These are phyloP conservation scores for Gisinianus flammeolus DNA, from an alignment of 2,888 invertebrate genomes.

Conservation along the genomic window DNA sequence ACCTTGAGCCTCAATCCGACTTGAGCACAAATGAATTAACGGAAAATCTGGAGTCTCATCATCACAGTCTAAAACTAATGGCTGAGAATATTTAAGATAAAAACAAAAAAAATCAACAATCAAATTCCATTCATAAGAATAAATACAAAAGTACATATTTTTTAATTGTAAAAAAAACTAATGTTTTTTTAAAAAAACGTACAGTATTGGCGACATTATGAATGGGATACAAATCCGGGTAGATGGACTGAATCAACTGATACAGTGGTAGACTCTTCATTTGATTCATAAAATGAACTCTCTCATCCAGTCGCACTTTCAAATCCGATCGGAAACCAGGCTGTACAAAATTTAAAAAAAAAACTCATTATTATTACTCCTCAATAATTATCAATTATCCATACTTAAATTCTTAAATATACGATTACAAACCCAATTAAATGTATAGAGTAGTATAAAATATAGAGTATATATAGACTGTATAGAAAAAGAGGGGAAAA, in stretches of 20 bases:
- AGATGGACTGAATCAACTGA: constrained; percentile 80
- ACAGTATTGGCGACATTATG: constrained; percentile 72
- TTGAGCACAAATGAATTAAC: constrained; percentile 81
- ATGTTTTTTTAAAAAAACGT: too few relatives aligned
- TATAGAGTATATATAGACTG: not conserved
- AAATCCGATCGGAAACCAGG: constrained; percentile 86
- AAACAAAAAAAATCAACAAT: not conserved
- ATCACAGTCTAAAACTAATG: constrained; percentile 39
- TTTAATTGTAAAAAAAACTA: too few relatives aligned
- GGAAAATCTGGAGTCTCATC: constrained; percentile 66
- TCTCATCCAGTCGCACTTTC: constrained; percentile 89
- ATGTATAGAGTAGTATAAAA: not conserved
- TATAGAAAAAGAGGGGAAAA: not conserved
- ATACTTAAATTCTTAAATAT: too few relatives aligned
- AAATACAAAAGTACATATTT: not conserved
- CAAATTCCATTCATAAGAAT: not conserved
- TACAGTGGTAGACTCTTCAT: constrained; percentile 86
- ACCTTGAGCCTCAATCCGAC: constrained; percentile 74
- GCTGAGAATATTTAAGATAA: constrained; percentile 29
- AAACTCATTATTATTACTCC: constrained; percentile 40
- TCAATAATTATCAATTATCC: constrained; percentile 5
- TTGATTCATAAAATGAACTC: constrained; percentile 90
- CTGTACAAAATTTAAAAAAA: constrained; percentile 64
- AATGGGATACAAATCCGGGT: constrained; percentile 90
- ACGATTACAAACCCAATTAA: not conserved